Evolutionary conservation across 2,888 invertebrate species (phyloP), one percentile per base, ranked within the genome.

Genomic region (Petrophora chlorosata): DNA sequence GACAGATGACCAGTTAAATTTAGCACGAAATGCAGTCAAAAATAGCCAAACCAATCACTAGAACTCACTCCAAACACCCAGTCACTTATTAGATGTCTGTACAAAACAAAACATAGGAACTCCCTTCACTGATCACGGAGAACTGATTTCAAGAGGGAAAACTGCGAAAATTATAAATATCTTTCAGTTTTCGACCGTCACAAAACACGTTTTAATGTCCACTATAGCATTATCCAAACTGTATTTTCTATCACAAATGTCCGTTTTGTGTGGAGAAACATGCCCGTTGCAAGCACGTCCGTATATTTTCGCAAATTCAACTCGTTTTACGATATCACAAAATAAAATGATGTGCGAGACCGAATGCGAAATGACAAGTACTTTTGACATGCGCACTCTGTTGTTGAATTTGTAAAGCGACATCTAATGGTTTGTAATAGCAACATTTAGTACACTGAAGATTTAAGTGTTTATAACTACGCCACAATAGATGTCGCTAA

Each of bases 331-430:
- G 70, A 77, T 79, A 79, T 79, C 82, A 79, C 82, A 77, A 86
- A 87, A 82, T 85, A 83, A 84, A 87, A 83, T 79, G 82, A 81
- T 76, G 73, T 76, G 71, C 61, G 65, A 55, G 19, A 42, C 30
- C 59, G 62, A 14, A 15, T 26, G 16, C 15, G 22, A 48, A 76
- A 82, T 87, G 87, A 87, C 85, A 85, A 73, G 70, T 82, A 80
- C 70, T 85, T 85, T 82, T 87, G 89, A 88, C 89, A 89, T 89
- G 89, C 89, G 89, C 85, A 85, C 67, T 79, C 85, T 85, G 55
- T 49, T 13, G 13, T 16, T 9, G 5, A 22, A 13, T 14, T 22
- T 3, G 13, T 0, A 15, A 25, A 25, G 25, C 9, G 35, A 14
- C 25, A 35, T 25, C 35, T 35, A 9, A 9, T 35, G 5, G 17